A percentile compares a stretch with the other conserved stretches of the same genome.
Conservation (phyloP, 1,140 invertebrate genomes). For the Bacillus rossius region DNA sequence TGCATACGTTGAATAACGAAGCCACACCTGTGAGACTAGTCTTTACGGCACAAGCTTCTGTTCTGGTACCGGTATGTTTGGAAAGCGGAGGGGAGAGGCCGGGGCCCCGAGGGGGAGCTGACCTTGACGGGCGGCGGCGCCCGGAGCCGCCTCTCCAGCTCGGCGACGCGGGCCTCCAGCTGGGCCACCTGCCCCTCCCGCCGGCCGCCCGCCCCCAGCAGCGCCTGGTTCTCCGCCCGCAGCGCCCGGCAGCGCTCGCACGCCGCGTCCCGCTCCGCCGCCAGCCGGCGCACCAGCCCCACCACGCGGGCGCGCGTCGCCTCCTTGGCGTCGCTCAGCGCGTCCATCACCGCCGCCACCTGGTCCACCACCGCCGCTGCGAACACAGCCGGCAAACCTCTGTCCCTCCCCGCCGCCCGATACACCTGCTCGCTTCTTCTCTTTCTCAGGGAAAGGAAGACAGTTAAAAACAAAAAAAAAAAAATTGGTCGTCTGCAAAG, state of each 20-base stretch:
- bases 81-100: too few relatives aligned
- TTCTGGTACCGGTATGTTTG: too few relatives aligned
- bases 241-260: conserved; percentile 23
- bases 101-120: too few relatives aligned
- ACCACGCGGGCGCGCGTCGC: conserved; percentile 31
- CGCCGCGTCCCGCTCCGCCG: conserved; percentile 22
- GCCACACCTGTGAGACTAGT: too few relatives aligned
- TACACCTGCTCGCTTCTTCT: too few relatives aligned
- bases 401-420: too few relatives aligned
- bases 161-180: not conserved
- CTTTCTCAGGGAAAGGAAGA: conserved; percentile 16
- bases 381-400: too few relatives aligned
- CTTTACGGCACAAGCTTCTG: too few relatives aligned
- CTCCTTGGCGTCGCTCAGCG: conserved; percentile 34
- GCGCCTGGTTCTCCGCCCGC: conserved; percentile 14
- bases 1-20: too few relatives aligned
- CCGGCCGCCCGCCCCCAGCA: not conserved
- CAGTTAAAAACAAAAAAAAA: not conserved
- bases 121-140: not conserved
- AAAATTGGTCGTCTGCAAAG: too few relatives aligned
- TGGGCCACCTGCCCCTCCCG: not conserved
- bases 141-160: not conserved
- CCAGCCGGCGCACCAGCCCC: conserved; percentile 28
- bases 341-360: conserved; percentile 32
- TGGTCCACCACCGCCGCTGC: conserved; percentile 30